Conservation (phyloP, 2,797 vertebrate genomes). For the Scarus forsteni region DNA sequence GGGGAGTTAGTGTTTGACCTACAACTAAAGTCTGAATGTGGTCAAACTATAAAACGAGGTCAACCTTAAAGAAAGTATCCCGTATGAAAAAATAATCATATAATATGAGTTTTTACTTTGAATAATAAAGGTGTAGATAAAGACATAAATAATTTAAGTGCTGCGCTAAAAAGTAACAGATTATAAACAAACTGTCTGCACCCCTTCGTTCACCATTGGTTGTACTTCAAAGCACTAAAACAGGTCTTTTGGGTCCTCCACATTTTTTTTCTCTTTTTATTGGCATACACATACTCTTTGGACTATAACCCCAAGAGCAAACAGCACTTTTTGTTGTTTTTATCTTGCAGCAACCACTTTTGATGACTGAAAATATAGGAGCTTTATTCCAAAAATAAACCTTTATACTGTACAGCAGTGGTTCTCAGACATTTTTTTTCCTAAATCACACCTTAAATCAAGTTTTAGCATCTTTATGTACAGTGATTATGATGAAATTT, state of each 20-base stretch:
- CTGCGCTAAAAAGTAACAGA: not conserved
- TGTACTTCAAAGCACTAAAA: not conserved
- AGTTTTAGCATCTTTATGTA: not conserved
- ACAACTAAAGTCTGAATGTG: constrained; percentile 30
- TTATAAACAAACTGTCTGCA: not conserved
- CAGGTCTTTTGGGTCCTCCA: not conserved
- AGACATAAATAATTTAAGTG: not conserved
- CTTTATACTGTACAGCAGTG: not conserved
- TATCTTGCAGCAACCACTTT: not conserved
- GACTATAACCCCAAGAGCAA: not conserved
- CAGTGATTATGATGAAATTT: no score
- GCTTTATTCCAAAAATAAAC: not conserved
- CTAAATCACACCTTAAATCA: no score
- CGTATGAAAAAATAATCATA: not conserved
- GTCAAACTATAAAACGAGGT: no score
- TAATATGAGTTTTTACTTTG: not conserved
- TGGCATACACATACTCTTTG: not conserved
- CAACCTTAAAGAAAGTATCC: no score
- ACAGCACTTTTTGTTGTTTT: not conserved
- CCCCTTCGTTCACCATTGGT: not conserved
- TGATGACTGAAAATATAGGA: not conserved
- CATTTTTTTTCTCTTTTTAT: not conserved
- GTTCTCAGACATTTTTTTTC: not conserved
- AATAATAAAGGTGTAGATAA: not conserved
- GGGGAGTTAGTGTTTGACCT: constrained; percentile 47